phyloP scores from a whole-genome alignment of 2,888 invertebrate species.

The Sericinus montela region DNA sequence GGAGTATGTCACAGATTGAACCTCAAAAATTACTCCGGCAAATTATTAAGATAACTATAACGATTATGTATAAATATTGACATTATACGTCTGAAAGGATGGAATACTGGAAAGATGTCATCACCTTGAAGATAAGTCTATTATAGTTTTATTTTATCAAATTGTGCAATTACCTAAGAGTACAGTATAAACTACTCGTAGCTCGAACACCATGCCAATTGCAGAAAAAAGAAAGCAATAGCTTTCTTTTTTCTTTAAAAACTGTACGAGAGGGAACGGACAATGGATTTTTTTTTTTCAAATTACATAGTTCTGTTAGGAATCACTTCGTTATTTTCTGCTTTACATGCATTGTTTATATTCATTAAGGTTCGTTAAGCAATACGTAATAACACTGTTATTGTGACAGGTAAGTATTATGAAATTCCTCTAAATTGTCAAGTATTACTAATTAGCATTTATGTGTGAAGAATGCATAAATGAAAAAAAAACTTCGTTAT shows the following conservation, averaged over 20 bases:
- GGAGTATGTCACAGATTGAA: no score
- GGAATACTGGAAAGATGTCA: no score
- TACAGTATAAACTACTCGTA: no score
- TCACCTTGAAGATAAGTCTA: no score
- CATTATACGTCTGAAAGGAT: no score
- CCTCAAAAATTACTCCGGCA: no score
- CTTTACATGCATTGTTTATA: slow-evolving; percentile 10
- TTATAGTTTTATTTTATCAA: no score
- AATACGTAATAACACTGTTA: slow-evolving; percentile 1
- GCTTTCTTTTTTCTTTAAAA: not conserved
- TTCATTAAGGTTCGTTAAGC: slow-evolving; percentile 7
- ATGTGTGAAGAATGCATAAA: not conserved
- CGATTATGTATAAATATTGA: no score
- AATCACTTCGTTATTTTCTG: not conserved
- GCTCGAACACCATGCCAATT: not conserved
- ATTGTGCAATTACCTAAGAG: no score
- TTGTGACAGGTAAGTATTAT: not conserved
- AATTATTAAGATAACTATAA: no score
- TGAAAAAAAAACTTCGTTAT: slow-evolving; percentile 3
- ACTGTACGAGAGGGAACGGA: not conserved
- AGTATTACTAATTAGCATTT: not conserved
- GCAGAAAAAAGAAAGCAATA: no score
- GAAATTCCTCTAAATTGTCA: not conserved
- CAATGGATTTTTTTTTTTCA: slow-evolving; percentile 1
- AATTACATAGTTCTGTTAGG: slow-evolving; percentile 1